Base-by-base conservation (phyloP, 2,888 invertebrate species). In the Acronicta psi region DNA sequence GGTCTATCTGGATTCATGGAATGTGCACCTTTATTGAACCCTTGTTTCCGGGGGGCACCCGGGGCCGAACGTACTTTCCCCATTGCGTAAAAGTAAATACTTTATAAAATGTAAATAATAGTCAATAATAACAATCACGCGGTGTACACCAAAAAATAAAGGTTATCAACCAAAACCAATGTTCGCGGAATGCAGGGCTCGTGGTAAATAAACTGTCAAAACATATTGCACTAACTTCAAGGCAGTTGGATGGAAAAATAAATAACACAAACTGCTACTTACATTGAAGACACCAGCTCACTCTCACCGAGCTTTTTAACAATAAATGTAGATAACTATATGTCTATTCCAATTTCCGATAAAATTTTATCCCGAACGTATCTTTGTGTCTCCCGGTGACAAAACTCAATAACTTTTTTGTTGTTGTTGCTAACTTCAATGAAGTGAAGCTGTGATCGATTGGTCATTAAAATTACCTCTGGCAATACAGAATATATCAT, bases 1-100 rank as follows among this genome's bases (percentile, higher is more conserved):
- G 96, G 95, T 50, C 98, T 95, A 74, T 99, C 98, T 18, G 99
- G 98, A 88, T 99, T 99, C 98, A 99, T 98, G 54, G 98, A 98
- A 93, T 99, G 99, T 34, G 96, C 96, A 34, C 98, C 97, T 82
- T 96, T 96, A 83, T 98, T 98, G 82, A 98, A 96, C 47, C 97
- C 97, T 94, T 98, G 96, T 82, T 96, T 97, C 11, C 97, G 96
- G 93, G 97, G 97, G 29, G 97, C 95, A 52, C 97, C 97, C 81
- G 95, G 88, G 1, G 95, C 90, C 60, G 97, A 96, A 59, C 96
- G 95, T 69, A 96, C 96, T 94, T 97, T 98, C 36, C 96, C 96
- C 98, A 98, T 98, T 69, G 31, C 23, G 50, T 59, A 42, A 9
- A 53, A 59, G 41, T 41, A 42, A 62, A 29, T 41, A 59, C 54